Conservation (phyloP, 2,888 invertebrate genomes). For the Alcis repandata region DNA sequence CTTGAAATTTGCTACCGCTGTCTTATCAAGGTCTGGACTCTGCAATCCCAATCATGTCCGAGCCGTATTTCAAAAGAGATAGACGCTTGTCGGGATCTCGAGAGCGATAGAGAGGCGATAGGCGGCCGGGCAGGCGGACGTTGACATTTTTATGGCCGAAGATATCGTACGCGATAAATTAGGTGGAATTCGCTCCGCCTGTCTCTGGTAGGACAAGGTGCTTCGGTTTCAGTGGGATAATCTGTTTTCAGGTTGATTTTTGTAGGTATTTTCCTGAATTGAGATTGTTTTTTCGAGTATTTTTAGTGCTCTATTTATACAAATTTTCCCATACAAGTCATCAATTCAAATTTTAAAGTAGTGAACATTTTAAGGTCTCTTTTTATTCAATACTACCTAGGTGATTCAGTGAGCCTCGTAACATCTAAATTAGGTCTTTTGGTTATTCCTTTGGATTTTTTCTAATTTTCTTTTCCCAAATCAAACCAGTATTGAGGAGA, state of each 20-base stretch:
- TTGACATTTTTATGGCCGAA: slow-evolving; percentile 78
- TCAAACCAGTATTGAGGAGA: no score
- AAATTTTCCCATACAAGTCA: no score
- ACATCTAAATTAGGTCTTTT: no score
- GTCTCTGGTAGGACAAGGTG: slow-evolving; percentile 40
- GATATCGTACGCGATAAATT: slow-evolving; percentile 75
- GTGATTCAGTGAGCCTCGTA: no score
- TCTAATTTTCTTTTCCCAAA: no score
- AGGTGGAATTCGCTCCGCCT: slow-evolving; percentile 56
- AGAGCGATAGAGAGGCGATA: slow-evolving; percentile 61
- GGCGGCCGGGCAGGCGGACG: slow-evolving; percentile 61
- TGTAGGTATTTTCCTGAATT: neutral
- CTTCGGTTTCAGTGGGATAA: slow-evolving; percentile 31
- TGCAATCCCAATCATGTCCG: slow-evolving; percentile 53
- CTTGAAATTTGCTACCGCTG: slow-evolving; percentile 42
- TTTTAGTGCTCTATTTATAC: no score
- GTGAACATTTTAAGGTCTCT: no score
- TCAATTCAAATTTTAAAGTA: no score
- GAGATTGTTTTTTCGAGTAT: no score
- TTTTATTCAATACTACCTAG: no score
- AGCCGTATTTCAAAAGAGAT: slow-evolving; percentile 58
- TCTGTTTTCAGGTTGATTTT: slow-evolving; percentile 12
- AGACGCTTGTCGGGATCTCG: slow-evolving; percentile 56
- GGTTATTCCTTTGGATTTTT: no score
- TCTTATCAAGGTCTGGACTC: slow-evolving; percentile 40